A percentile compares a stretch with the other conserved stretches of the same genome.
These are phyloP conservation scores for Camelus bactrianus DNA, from an alignment of 2,113 vertebrate genomes.

Conservation along the genomic window DNA sequence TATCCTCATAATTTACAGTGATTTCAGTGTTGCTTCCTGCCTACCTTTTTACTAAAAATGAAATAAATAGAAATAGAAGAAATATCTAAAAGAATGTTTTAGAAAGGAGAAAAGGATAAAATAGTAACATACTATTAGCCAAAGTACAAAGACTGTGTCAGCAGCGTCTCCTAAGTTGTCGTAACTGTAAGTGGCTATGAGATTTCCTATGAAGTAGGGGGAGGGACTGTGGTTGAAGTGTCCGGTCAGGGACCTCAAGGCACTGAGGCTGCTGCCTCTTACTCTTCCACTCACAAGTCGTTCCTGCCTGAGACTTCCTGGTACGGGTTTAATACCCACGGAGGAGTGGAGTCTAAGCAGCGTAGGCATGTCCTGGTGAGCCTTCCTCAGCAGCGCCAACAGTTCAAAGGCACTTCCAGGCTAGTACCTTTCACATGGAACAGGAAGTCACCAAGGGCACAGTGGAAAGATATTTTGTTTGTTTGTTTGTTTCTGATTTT, in stretches of 20 bases:
- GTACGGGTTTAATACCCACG: not conserved
- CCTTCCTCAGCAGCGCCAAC: not conserved
- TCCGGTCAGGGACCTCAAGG: not conserved
- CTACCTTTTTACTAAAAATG: not conserved
- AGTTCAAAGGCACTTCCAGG: not conserved
- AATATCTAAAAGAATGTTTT: not conserved
- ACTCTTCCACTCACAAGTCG: not conserved
- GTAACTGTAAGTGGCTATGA: not conserved
- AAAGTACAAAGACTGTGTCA: not conserved
- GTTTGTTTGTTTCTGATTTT: not conserved
- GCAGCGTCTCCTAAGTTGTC: not conserved
- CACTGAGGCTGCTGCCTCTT: not conserved
- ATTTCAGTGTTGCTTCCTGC: not conserved
- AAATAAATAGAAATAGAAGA: conserved; percentile 1
- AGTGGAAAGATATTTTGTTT: not conserved
- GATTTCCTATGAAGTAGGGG: not conserved
- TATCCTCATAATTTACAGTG: not conserved
- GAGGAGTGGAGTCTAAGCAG: not conserved
- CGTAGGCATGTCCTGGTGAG: not conserved
- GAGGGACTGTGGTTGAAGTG: not conserved
- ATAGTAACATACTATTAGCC: not conserved
- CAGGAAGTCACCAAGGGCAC: not conserved
- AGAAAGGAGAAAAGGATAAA: not conserved
- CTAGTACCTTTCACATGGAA: not conserved
- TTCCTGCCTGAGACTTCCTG: not conserved